Evolutionary conservation across 1,140 invertebrate species (phyloP), one percentile per base, ranked within the genome.

Genomic region (Bicyclus anynana): DNA sequence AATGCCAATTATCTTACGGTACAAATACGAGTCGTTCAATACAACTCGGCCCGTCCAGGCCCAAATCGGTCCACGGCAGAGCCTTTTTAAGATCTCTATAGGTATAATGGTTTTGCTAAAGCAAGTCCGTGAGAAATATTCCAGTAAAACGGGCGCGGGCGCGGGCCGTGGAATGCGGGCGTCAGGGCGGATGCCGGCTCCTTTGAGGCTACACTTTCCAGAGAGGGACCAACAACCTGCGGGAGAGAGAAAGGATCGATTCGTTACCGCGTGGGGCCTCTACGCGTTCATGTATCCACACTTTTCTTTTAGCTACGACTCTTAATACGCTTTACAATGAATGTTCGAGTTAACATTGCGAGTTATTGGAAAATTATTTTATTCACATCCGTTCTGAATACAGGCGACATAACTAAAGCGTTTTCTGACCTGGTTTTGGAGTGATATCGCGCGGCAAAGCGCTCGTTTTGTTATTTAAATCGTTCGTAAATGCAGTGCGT

Each of bases 91-190:
- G 58, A 51, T 69, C 62, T 65, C 59, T 67, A 65, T 74, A 77
- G 44, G 61, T 78, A 80, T 80, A 82, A 76, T 77, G 78, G 78
- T 74, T 80, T 85, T 74, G 79, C 83, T 80, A 83, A 84, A 85
- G 78, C 77, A 67, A 80, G 80, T 68, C 86, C 87, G 85, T 89
- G 88, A 89, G 88, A 89, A 89, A 89, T 83, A 85, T 88, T 84
- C 80, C 66, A 75, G 80, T 77, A 73, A 77, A 76, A 71, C 72
- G 79, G 69, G 69, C 69, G 71, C 78, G 46, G 67, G 72, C 69
- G 69, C 73, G 74, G 73, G 72, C 69, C 72, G 58, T 72, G 83
- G 83, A 85, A 87, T 87, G 84, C 77, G 80, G 80, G 75, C 77
- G 77, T 67, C 78, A 75, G 75, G 81, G 82, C 81, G 78, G 76